These are phyloP conservation scores for Monodelphis domestica DNA, from an alignment of 2,797 vertebrate genomes.

Conservation along the genomic window DNA sequence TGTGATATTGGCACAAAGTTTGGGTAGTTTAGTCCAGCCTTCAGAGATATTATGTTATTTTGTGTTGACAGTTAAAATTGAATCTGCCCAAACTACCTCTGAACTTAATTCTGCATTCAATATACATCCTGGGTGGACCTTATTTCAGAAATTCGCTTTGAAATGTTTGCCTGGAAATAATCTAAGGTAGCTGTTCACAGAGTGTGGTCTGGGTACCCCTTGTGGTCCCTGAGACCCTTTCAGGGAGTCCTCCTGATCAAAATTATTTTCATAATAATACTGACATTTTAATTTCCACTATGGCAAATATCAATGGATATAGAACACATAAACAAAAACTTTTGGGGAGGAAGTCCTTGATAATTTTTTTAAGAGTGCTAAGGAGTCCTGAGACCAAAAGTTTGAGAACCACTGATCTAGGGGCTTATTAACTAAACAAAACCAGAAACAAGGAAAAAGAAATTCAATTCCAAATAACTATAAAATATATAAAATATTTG, in stretches of 20 bases:
- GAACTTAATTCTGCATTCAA: not conserved
- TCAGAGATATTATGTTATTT: not conserved
- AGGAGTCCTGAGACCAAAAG: not conserved
- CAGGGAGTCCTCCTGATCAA: not conserved
- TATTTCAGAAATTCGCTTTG: not conserved
- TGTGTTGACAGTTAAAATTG: not conserved
- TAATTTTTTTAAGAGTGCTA: not conserved
- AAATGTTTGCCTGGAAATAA: constrained; percentile 31
- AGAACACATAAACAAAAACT: not conserved
- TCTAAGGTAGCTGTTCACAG: not conserved
- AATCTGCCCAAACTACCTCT: not conserved
- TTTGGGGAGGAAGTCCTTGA: not conserved
- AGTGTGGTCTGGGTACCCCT: not conserved
- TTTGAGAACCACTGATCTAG: not conserved
- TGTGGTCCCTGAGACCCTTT: not conserved
- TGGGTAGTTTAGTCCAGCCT: constrained; percentile 6
- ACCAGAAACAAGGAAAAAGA: not conserved
- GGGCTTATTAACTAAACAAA: not conserved
- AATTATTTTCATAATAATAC: not conserved
- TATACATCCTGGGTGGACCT: not conserved
- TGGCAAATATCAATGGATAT: not conserved
- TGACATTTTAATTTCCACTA: not conserved
- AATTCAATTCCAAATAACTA: not conserved
- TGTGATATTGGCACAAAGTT: not conserved
- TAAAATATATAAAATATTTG: not conserved